These are phyloP conservation scores for Dissostichus mawsoni DNA, from an alignment of 2,113 vertebrate genomes.

Conservation along the genomic window DNA sequence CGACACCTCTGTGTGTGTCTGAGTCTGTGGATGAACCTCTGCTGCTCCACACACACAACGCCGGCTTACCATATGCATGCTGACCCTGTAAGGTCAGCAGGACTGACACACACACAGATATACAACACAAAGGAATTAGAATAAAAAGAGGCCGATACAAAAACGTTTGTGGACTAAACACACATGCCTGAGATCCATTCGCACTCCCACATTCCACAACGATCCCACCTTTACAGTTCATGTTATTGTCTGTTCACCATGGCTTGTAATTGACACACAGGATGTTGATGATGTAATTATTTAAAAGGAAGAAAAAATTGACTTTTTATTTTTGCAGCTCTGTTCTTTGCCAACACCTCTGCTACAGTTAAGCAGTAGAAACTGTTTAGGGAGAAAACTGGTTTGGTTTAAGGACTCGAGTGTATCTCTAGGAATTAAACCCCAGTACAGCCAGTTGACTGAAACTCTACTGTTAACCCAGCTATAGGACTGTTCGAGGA, in stretches of 20 bases:
- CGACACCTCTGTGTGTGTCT: constrained; percentile 2
- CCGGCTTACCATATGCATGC: constrained; percentile 15
- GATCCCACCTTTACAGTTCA: constrained; percentile 41
- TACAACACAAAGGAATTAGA: constrained; percentile 41
- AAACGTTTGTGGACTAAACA: constrained; percentile 30
- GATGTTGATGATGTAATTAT: constrained; percentile 62
- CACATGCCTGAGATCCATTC: constrained; percentile 43
- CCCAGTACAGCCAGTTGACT: constrained; percentile 66
- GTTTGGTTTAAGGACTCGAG: constrained; percentile 29
- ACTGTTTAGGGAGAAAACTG: constrained; percentile 33
- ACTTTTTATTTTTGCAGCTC: constrained; percentile 65
- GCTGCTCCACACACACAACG: constrained; percentile 10
- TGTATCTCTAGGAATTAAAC: constrained; percentile 47
- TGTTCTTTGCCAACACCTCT: constrained; percentile 40
- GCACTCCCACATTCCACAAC: constrained; percentile 56
- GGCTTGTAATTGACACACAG: constrained; percentile 64
- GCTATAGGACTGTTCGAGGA: constrained; percentile 71
- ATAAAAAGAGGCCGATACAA: constrained; percentile 19
- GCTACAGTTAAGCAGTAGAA: constrained; percentile 41
- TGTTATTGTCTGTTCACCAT: constrained; percentile 62
- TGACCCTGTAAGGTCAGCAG: constrained; percentile 46
- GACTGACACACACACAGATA: constrained; percentile 39
- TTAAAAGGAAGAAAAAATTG: constrained; percentile 22
- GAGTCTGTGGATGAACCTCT: constrained; percentile 31
- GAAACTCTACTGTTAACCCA: constrained; percentile 66